A percentile compares a stretch with the other conserved stretches of the same genome.
Conservation (phyloP, 2,797 vertebrate species). For the Pangasius macronema region DNA sequence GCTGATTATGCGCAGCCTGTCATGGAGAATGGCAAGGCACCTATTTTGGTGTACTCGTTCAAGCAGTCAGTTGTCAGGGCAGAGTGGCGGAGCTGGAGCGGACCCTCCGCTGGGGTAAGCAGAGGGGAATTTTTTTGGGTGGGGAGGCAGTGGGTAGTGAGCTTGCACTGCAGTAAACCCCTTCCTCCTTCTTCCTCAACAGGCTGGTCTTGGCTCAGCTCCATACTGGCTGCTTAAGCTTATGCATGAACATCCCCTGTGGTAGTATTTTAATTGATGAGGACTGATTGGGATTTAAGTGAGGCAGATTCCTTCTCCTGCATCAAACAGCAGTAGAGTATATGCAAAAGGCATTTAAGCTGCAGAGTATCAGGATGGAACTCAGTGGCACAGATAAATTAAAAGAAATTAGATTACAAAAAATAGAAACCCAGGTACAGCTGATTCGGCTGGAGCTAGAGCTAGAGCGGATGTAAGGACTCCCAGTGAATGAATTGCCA, state of each 20-base stretch:
- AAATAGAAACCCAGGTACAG: background rate
- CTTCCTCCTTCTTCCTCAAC: slow-evolving; percentile 29
- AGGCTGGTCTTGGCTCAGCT: slow-evolving; percentile 26
- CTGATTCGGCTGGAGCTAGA: background rate
- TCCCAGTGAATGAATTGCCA: slow-evolving; percentile 36
- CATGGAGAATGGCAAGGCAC: slow-evolving; percentile 76
- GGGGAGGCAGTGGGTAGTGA: slow-evolving; percentile 34
- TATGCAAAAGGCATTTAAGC: background rate
- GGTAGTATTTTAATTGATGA: slow-evolving; percentile 48
- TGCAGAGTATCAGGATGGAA: slow-evolving; percentile 43
- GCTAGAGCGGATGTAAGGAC: background rate
- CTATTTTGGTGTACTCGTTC: slow-evolving; percentile 70
- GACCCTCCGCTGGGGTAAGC: slow-evolving; percentile 45
- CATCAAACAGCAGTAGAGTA: slow-evolving; percentile 18
- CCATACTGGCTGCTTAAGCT: slow-evolving; percentile 30
- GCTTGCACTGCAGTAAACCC: slow-evolving; percentile 28
- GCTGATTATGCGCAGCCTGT: slow-evolving; percentile 78
- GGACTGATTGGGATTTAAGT: slow-evolving; percentile 31
- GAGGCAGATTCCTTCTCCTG: slow-evolving; percentile 7
- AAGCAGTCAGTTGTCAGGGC: slow-evolving; percentile 69
- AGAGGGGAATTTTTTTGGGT: slow-evolving; percentile 38
- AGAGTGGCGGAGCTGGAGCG: slow-evolving; percentile 69
- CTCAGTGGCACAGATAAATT: slow-evolving; percentile 57
- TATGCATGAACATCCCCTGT: slow-evolving; percentile 44
- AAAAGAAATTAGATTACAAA: slow-evolving; percentile 12